Percentiles rank a stretch among this genome's conserved stretches.
Evolutionary conservation across 2,113 vertebrate genomes (phyloP).

Genomic region (Nesogale talazaci): DNA sequence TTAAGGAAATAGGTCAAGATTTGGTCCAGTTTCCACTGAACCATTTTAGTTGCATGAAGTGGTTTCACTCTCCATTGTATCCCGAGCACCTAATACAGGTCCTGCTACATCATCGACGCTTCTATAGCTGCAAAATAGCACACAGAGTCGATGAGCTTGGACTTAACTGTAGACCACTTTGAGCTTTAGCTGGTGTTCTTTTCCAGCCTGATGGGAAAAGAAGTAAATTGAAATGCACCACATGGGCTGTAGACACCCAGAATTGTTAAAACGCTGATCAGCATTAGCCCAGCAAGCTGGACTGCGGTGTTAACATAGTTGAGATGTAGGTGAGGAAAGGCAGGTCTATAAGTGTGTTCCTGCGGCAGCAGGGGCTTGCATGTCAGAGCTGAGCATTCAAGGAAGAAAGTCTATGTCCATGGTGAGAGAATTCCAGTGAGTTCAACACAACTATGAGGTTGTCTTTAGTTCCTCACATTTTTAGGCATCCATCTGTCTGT

Average conservation of each 20-base stretch:
- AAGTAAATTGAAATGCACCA: constrained; percentile 6
- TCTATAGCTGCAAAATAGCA: constrained; percentile 26
- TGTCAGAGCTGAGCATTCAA: not conserved
- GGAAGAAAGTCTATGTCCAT: not conserved
- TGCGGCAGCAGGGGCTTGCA: not conserved
- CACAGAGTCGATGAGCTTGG: not conserved
- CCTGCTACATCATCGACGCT: not conserved
- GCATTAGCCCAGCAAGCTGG: not conserved
- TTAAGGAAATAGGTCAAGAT: not conserved
- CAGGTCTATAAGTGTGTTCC: not conserved
- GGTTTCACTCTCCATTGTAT: not conserved
- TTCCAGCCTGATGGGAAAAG: not conserved
- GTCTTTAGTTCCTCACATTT: not conserved
- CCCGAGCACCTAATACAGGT: not conserved
- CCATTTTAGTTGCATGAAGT: not conserved
- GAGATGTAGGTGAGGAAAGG: not conserved
- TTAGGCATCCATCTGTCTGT: not conserved
- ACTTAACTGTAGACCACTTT: constrained; percentile 42
- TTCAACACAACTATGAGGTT: not conserved
- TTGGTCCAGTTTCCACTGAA: not conserved
- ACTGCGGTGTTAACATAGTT: not conserved
- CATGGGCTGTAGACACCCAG: not conserved
- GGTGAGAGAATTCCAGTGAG: not conserved
- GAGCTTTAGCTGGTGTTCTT: not conserved
- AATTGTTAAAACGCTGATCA: not conserved